These are phyloP conservation scores for Apotomis turbidana DNA, from an alignment of 2,888 invertebrate species.

Conservation along the genomic window DNA sequence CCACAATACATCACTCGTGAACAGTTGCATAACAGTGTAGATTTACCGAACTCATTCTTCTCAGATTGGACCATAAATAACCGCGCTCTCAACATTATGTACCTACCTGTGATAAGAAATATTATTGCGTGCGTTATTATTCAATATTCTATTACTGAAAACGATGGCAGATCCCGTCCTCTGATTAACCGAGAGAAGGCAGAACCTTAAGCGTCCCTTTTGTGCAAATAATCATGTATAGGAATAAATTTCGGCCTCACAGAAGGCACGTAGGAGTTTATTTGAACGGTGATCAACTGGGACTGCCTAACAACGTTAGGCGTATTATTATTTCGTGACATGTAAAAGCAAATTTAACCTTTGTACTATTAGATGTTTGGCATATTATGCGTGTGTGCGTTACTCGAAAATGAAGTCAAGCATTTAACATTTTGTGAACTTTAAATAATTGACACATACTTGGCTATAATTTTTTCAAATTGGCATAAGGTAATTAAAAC, in stretches of 20 bases:
- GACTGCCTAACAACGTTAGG: slow-evolving; percentile 24
- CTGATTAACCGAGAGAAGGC: slow-evolving; percentile 27
- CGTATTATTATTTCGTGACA: slow-evolving; percentile 19
- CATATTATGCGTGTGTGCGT: background rate
- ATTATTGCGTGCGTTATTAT: slow-evolving; percentile 21
- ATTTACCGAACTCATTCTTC: slow-evolving; percentile 33
- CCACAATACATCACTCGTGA: slow-evolving; percentile 27
- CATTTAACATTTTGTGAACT: too few relatives aligned
- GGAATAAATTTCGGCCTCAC: slow-evolving; percentile 26
- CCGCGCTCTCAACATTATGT: slow-evolving; percentile 10
- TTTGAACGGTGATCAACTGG: slow-evolving; percentile 29
- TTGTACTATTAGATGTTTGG: slow-evolving; percentile 15
- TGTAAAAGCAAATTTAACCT: slow-evolving; percentile 8
- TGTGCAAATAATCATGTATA: slow-evolving; percentile 26
- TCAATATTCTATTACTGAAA: slow-evolving; percentile 17
- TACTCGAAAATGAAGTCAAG: background rate
- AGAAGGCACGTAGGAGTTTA: slow-evolving; percentile 32
- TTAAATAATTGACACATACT: too few relatives aligned
- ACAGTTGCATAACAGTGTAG: slow-evolving; percentile 32
- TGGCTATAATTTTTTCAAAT: too few relatives aligned
- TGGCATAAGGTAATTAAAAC: too few relatives aligned
- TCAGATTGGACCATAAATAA: slow-evolving; percentile 35
- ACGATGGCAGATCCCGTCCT: slow-evolving; percentile 26
- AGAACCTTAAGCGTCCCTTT: slow-evolving; percentile 20
- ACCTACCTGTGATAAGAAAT: slow-evolving; percentile 3